Base-by-base conservation (phyloP, 1,140 invertebrate species). In the Drosophila pachea region DNA sequence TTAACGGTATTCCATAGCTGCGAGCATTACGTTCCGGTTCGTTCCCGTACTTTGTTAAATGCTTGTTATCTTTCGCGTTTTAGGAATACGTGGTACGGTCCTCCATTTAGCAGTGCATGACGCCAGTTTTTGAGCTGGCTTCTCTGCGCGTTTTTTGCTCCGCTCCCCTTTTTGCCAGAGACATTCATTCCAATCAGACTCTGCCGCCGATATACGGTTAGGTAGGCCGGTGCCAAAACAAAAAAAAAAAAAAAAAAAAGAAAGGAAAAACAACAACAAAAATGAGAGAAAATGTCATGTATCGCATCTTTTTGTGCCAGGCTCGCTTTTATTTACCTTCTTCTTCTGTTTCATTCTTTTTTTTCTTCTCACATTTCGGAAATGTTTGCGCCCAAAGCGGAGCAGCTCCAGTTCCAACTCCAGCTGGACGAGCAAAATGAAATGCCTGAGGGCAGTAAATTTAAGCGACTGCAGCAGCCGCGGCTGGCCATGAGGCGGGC, bases 361-460 rank as follows among this genome's bases (percentile, higher is more conserved):
- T 64, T 66, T 54, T 59, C 72, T 67, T 58, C 56, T 52, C 73
- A 75, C 60, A 68, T 71, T 71, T 72, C 47, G 68, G 47, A 72
- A 74, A 74, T 72, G 56, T 71, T 67, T 71, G 63, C 56, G 53
- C 52, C 38, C 54, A 45, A 35, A 43, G 53, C 16, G 63, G 5
- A 22, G 42, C 7, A 56, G 71, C 33, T 42, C 38, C n/a, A 43
- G 40, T 43, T 59, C 42, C 73, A 55, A 14, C 55, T 40, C 53
- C 66, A 49, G 22, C 54, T 63, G 43, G 48, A 43, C 49, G 68
- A 49, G 53, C 68, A 62, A 82, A 81, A 76, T 76, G 68, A 84
- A 84, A 84, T 84, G 81, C 79, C 81, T 76, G 76, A 76, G 81
- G 76, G 66, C 79, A 86, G 76, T 84, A 84, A 84, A 84, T 84